phyloP scores from a whole-genome alignment of 2,888 invertebrate genomes.

The Lasioglossum villosulum region DNA sequence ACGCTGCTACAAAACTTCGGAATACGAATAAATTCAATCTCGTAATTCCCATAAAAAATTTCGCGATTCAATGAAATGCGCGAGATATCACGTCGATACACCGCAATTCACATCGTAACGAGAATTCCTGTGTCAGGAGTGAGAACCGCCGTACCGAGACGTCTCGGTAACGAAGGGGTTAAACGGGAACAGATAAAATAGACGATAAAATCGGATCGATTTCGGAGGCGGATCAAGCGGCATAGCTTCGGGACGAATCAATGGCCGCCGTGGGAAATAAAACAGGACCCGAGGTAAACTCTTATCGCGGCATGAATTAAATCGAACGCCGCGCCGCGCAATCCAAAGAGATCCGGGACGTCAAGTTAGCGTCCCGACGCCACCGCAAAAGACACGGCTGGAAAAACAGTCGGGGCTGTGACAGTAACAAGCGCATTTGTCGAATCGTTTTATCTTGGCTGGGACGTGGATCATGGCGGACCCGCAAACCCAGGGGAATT shows the following conservation, averaged over 20 bases:
- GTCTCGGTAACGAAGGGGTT: background rate
- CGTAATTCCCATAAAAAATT: background rate
- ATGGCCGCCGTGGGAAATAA: background rate
- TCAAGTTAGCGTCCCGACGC: background rate
- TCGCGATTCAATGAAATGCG: background rate
- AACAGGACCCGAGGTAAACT: background rate
- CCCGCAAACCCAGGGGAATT: slow-evolving; percentile 53
- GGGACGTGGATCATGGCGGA: slow-evolving; percentile 36
- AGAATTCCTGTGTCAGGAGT: background rate
- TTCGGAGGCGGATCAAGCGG: background rate
- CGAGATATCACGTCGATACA: background rate
- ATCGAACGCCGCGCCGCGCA: background rate
- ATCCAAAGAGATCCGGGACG: background rate
- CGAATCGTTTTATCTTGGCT: slow-evolving; percentile 53
- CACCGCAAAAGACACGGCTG: background rate
- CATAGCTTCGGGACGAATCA: background rate
- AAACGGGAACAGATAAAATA: background rate
- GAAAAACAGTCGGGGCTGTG: slow-evolving; percentile 23
- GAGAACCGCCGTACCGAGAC: background rate
- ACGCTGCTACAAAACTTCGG: background rate
- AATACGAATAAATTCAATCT: too few species aligned
- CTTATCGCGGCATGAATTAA: slow-evolving; percentile 9
- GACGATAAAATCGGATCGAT: background rate
- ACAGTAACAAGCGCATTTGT: slow-evolving; percentile 57
- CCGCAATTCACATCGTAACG: background rate